phyloP scores from a whole-genome alignment of 2,888 invertebrate species.

The Chrysolina americana region DNA sequence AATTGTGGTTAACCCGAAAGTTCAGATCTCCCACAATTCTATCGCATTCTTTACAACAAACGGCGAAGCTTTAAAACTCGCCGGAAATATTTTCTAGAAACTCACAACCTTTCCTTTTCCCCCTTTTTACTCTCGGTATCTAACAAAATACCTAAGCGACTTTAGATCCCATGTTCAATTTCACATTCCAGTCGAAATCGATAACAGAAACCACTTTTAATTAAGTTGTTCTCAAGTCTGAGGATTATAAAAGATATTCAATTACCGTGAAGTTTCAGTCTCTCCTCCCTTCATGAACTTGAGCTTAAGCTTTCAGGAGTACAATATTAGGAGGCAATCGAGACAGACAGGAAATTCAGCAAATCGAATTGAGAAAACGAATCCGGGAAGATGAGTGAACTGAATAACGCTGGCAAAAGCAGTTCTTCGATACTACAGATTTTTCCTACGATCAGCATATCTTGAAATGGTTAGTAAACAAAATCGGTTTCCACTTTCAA shows the following conservation, averaged over 20 bases:
- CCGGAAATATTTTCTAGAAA: no score
- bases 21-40: no score
- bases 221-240: no score
- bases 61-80: no score
- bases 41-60: no score
- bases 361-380: constrained; percentile 57
- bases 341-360: constrained; percentile 57
- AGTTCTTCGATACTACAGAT: constrained; percentile 39
- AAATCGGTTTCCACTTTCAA: background rate
- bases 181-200: no score
- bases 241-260: background rate
- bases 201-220: no score
- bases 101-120: no score
- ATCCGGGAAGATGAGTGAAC: constrained; percentile 57
- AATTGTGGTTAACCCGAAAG: no score
- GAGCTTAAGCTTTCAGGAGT: background rate
- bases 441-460: constrained; percentile 36
- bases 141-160: no score
- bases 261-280: background rate
- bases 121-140: no score
- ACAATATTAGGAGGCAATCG: constrained; percentile 40
- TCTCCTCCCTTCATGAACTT: constrained; percentile 3
- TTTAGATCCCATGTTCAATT: no score
- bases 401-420: constrained; percentile 63
- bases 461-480: constrained; percentile 23